phyloP scores from a whole-genome alignment of 2,888 invertebrate species.

The Mimumesa dahlbomi region DNA sequence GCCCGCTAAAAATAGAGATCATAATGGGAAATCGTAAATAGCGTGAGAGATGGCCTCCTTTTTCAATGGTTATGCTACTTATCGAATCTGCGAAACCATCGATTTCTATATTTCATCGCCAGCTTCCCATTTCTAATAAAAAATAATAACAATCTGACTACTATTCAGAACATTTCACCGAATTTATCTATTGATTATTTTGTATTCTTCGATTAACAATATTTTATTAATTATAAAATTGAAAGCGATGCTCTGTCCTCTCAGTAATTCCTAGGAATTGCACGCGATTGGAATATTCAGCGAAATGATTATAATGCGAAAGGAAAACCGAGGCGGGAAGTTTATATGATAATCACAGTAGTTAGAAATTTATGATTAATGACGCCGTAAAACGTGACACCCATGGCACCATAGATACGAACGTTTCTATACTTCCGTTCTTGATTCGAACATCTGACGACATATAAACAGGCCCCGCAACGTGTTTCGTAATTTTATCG shows the following conservation, averaged over 20 bases:
- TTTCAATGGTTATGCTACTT: too few relatives aligned
- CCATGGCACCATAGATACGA: constrained; percentile 23
- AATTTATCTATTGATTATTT: too few relatives aligned
- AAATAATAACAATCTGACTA: too few relatives aligned
- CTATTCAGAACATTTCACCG: too few relatives aligned
- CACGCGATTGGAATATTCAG: neutral
- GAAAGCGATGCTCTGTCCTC: neutral
- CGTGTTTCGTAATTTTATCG: neutral
- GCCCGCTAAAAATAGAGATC: neutral
- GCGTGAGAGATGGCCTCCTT: neutral
- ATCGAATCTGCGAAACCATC: too few relatives aligned
- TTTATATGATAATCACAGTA: constrained; percentile 29
- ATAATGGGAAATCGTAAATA: constrained; percentile 3
- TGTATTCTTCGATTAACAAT: too few relatives aligned
- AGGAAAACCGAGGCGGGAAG: constrained; percentile 12
- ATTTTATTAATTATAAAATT: too few relatives aligned
- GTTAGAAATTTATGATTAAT: constrained; percentile 43
- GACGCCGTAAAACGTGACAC: constrained; percentile 24
- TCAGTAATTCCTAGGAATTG: neutral
- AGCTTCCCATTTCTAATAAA: too few relatives aligned
- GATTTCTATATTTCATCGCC: too few relatives aligned
- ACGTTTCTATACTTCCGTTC: constrained; percentile 15
- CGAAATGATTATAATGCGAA: constrained; percentile 1
- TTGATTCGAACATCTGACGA: neutral
- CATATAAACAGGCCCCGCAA: neutral